Percentiles rank a stretch among this genome's conserved stretches.
Conservation (phyloP, 1,140 invertebrate species). For the Eufriesea mexicana region DNA sequence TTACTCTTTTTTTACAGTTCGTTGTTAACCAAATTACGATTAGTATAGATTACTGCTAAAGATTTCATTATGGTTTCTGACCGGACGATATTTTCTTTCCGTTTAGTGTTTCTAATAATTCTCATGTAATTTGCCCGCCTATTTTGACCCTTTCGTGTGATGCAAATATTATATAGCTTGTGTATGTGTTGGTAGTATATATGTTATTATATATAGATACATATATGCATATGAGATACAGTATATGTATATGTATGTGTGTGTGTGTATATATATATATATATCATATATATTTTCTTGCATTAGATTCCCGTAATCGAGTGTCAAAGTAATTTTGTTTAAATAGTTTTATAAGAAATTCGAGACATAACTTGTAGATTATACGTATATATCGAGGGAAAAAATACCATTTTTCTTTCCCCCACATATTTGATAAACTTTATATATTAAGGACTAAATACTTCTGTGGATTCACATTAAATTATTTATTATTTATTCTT, state of each 20-base stretch:
- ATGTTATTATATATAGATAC: conserved; percentile 1
- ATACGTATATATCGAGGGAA: not conserved
- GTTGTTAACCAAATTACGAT: not conserved
- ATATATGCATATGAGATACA: not conserved
- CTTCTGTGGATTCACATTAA: not conserved
- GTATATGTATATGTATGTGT: too few relatives aligned
- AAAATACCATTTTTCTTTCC: not conserved
- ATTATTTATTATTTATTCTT: not conserved
- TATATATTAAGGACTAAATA: not conserved
- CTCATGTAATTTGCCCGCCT: conserved; percentile 1
- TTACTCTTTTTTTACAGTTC: not conserved
- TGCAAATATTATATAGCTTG: not conserved
- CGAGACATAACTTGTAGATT: not conserved
- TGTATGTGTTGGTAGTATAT: conserved; percentile 16
- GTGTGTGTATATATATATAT: not conserved
- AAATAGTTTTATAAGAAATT: not conserved
- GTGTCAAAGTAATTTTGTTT: conserved; percentile 2
- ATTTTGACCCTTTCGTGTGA: not conserved
- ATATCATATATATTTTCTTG: not conserved
- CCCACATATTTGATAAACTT: not conserved
- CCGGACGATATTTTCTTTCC: not conserved
- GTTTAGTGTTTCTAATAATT: not conserved
- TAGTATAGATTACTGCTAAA: not conserved
- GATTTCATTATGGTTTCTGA: not conserved
- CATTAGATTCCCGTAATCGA: conserved; percentile 5